Base-by-base conservation (phyloP, 2,113 vertebrate genomes). In the Etheostoma spectabile region DNA sequence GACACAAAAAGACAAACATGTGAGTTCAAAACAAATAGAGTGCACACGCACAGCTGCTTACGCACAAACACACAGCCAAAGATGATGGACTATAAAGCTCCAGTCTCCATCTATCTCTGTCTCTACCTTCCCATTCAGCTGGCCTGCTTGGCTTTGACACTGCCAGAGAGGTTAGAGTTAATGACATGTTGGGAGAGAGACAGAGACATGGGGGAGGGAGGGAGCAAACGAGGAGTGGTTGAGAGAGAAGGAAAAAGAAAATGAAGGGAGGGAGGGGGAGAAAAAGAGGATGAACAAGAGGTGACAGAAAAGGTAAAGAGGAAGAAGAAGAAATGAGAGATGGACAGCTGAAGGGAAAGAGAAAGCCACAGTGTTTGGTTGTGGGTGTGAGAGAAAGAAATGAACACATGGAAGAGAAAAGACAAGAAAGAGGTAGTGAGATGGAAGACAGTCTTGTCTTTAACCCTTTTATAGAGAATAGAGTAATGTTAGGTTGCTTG, bases 131-230 rank as follows among this genome's bases (percentile, higher is more conserved):
- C 80, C 87, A 87, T 93, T 93, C 82, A 85, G 83, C 79, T 72
- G 86, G 86, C 83, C 87, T 86, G 87, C 87, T 86, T 67, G 76
- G 89, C 83, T 91, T 88, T 89, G 89, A 91, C 86, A 85, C 91
- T 82, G 89, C 86, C 90, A 92, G 89, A 89, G 90, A 93, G 92
- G 92, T 94, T 91, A 91, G 89, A 91, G 74, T 90, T 93, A 93
- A 93, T 93, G 91, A 93, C 90, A 93, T 61, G 86, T 86, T 89
- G 88, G 86, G 82, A 88, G 86, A 82, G 80, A 84, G 55, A 85
- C 52, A 84, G 85, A 83, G 84, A 85, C 74, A 82, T 27, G 53
- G 62, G 62, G 65, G 72, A 67, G 62, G 55, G 22, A 52, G 53
- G 8, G 74, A 57, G 60, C 7, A 24, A 48, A 19, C 49, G 66